A percentile compares a stretch with the other conserved stretches of the same genome.
phyloP scores from a whole-genome alignment of 1,140 invertebrate species.

The Chymomyza costata region DNA sequence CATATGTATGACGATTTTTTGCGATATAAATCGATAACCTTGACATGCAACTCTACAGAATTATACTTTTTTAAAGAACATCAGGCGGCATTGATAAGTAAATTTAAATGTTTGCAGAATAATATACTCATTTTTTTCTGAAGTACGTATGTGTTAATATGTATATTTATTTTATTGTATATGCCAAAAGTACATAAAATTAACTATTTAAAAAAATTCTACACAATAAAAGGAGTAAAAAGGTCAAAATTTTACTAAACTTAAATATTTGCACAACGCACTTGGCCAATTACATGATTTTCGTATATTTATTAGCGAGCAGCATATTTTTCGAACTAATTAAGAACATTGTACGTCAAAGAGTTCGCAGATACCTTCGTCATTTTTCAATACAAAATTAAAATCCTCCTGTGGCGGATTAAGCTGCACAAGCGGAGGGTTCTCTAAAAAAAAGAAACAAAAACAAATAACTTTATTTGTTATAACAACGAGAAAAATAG shows the following conservation, averaged over 20 bases:
- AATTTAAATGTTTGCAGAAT: too few species aligned
- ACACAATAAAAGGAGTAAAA: conserved; percentile 68
- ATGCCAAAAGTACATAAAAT: conserved; percentile 48
- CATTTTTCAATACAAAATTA: conserved; percentile 60
- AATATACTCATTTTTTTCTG: too few species aligned
- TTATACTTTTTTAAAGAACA: too few species aligned
- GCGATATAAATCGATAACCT: too few species aligned
- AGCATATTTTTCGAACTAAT: too few species aligned
- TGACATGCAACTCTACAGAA: too few species aligned
- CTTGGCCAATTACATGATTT: conserved; percentile 50
- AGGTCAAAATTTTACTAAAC: conserved; percentile 66
- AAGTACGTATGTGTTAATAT: neutral
- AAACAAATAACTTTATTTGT: neutral
- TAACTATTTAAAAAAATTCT: conserved; percentile 62
- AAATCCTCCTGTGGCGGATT: conserved; percentile 72
- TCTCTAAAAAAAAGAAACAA: conserved; percentile 42
- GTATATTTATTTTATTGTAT: conserved; percentile 44
- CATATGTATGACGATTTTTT: too few species aligned
- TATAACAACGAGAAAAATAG: too few species aligned
- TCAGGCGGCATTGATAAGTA: too few species aligned
- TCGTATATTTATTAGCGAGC: conserved; percentile 17
- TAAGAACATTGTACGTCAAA: conserved; percentile 66
- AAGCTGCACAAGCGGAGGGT: conserved; percentile 62
- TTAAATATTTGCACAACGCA: conserved; percentile 70
- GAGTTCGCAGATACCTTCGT: conserved; percentile 71